Evolutionary conservation across 2,797 vertebrate species (phyloP), one percentile per base, ranked within the genome.

Genomic region (Oceanodroma leucorhoa): DNA sequence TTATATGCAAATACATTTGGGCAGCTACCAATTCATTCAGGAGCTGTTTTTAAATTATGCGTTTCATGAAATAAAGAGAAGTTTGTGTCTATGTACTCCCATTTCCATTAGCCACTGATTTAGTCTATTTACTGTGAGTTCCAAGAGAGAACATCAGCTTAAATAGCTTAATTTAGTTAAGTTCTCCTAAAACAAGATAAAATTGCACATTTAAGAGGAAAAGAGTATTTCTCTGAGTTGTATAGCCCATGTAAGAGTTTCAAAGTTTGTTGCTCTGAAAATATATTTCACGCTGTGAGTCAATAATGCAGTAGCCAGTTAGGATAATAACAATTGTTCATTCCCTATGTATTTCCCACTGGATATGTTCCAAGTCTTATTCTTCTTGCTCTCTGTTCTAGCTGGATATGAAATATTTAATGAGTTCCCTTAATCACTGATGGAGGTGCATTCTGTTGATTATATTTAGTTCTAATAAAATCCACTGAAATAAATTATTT

Each of bases 161-260:
- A 93, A 97, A 92, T 80, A 93, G 58, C 69, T 96, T 96, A 92
- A 95, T 95, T 95, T 97, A 72, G 67, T 87, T 90, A 94, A 69
- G 46, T 89, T 95, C 62, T 94, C 82, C 77, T 86, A 84, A 93
- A 95, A 92, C 83, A 83, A 95, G 76, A 72, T 88, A 91, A 61
- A 96, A 95, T 66, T 34, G 53, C 83, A 85, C 45, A 75, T 80
- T 45, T 84, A 94, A 96, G 94, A 75, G 61, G 71, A 23, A 82
- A 71, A 55, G 8, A 43, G 12, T 83, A 82, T 95, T 97, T 96
- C 30, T 91, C 45, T 53, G 89, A 82, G 41, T 79, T 94, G 88
- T 83, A 27, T 86, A 94, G 62, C 58, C 62, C 23, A 40, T 64
- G 19, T 87, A 95, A 71, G 89, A 85, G 53, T 94, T 95, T 96